Base-by-base conservation (phyloP, 2,113 vertebrate species). In the Microtus oregoni region DNA sequence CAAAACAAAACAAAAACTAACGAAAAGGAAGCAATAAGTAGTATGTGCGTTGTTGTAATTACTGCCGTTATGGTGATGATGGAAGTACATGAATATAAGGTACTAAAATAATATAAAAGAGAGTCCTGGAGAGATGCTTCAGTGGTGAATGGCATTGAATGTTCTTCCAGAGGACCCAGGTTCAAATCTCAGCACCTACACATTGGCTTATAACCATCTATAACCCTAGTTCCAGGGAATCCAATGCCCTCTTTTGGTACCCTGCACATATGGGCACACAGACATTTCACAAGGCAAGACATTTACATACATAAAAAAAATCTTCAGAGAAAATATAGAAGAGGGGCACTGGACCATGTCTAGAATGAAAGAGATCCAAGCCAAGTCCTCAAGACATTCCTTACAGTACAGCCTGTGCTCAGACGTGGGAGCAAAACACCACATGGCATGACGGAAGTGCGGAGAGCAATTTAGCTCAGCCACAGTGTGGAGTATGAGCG, bases 11-110 rank as follows among this genome's bases (percentile, higher is more conserved):
- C 22, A 38, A 88, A n/a, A 50, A 87, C n/a, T 47, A 35, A 52
- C 5, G 26, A 38, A 72, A 26, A 63, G 44, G 17, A 75, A 28
- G 50, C 35, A 72, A 63, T 14, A 28, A 9, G 20, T 7, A 61
- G 15, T 44, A 63, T 63, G 41, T 10, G 26, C 41, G 20, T 50
- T 77, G 0, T 44, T 79, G 55, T 90, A 93, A n/a, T 89, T 55
- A 17, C 81, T 79, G 32, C 41, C 44, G 26, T 47, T 78, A 52
- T 44, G 13, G 41, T 68, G n/a, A 41, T 77, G 35, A 67, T 47
- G 7, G 61, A 91, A 73, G 7, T 88, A 93, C 95, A 72, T 73
- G 92, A 93, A 96, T 76, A 82, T 12, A 85, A 92, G 47, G 89
- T 79, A 79, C 38, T 47, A 7, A 79, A 89, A 79, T 41, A 81